Percentiles rank a stretch among this genome's conserved stretches.
Evolutionary conservation across 2,797 vertebrate genomes (phyloP).

Genomic region (Kryptopterus vitreolus): DNA sequence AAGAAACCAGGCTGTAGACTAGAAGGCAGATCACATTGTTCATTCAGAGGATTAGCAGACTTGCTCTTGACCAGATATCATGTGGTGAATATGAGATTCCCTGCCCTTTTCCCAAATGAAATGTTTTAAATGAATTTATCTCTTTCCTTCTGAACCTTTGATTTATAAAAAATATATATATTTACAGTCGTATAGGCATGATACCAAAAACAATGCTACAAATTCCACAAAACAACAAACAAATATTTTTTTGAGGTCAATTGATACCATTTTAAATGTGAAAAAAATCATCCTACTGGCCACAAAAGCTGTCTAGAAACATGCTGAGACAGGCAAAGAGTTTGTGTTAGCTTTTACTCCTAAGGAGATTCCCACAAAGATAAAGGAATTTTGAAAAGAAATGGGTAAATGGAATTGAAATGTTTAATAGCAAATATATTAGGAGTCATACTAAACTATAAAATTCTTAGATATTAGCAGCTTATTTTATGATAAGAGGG

Average conservation of each 20-base stretch:
- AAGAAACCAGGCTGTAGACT: constrained; percentile 66
- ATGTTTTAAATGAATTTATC: constrained; percentile 8
- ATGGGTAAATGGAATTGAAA: not conserved
- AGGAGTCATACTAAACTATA: not conserved
- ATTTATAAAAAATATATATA: not conserved
- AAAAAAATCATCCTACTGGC: constrained; percentile 26
- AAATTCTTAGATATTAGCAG: not conserved
- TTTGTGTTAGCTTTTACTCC: constrained; percentile 12
- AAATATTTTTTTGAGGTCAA: constrained; percentile 1
- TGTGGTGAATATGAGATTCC: constrained; percentile 17
- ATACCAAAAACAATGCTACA: not conserved
- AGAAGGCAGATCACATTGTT: constrained; percentile 70
- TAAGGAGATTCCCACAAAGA: constrained; percentile 26
- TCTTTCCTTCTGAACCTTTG: not conserved
- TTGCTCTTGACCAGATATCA: constrained; percentile 39
- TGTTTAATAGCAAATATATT: not conserved
- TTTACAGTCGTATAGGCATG: not conserved
- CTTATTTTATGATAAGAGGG: not conserved
- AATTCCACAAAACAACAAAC: not conserved
- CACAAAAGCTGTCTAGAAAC: constrained; percentile 28
- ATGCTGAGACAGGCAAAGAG: constrained; percentile 37
- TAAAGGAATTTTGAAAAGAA: constrained; percentile 19
- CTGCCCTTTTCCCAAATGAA: constrained; percentile 18
- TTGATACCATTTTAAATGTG: not conserved
- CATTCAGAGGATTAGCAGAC: constrained; percentile 44